These are phyloP conservation scores for Sander vitreus DNA, from an alignment of 2,113 vertebrate species.

Conservation along the genomic window DNA sequence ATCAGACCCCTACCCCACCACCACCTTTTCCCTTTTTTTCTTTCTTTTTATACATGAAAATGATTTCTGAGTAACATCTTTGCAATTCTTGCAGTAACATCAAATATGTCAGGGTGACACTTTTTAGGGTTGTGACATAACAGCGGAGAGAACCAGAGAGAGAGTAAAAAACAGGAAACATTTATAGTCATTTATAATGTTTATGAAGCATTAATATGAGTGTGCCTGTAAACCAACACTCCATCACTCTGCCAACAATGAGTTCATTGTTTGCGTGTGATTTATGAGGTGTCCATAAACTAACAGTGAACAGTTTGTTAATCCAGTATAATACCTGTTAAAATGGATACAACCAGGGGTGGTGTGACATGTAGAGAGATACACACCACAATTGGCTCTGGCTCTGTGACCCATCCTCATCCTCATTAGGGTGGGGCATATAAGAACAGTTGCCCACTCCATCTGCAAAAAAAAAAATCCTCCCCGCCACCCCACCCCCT, in stretches of 20 bases:
- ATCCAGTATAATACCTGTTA: conserved; percentile 76
- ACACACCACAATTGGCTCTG: conserved; percentile 71
- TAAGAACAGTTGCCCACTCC: conserved; percentile 80
- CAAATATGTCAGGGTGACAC: conserved; percentile 42
- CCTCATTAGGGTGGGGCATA: conserved; percentile 76
- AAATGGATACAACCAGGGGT: conserved; percentile 64
- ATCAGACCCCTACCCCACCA: conserved; percentile 31
- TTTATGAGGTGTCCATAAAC: conserved; percentile 76
- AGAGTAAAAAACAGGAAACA: conserved; percentile 10
- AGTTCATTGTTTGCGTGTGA: conserved; percentile 73
- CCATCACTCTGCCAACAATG: conserved; percentile 69
- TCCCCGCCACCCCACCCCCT: conserved; percentile 73
- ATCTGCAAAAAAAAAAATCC: conserved; percentile 68
- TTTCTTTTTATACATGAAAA: conserved; percentile 24
- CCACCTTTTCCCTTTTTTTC: conserved; percentile 16
- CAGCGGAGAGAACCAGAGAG: conserved; percentile 5
- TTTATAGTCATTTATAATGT: conserved; percentile 74
- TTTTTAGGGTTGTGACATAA: conserved; percentile 62
- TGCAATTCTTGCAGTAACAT: conserved; percentile 56
- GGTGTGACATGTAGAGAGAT: conserved; percentile 57
- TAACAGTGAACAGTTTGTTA: conserved; percentile 78
- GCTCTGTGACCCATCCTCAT: conserved; percentile 61
- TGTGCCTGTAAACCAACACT: conserved; percentile 72
- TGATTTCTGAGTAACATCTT: conserved; percentile 44
- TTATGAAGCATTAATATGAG: conserved; percentile 79